phyloP scores from a whole-genome alignment of 1,140 invertebrate species.

The Ceratina japonica region DNA sequence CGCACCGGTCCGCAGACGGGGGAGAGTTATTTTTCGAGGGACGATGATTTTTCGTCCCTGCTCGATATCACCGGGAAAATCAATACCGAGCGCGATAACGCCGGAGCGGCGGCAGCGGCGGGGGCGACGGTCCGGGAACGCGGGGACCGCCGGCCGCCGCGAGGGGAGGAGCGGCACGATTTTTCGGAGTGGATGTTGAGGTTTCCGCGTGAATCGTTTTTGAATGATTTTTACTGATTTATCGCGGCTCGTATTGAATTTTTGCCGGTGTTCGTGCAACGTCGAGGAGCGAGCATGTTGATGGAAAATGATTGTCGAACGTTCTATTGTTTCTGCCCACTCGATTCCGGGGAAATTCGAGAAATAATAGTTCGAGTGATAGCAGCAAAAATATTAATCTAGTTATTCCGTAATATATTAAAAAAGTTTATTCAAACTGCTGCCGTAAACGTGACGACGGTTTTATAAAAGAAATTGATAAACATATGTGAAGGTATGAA shows the following conservation, averaged over 20 bases:
- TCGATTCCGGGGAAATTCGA: too few species aligned
- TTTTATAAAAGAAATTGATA: too few species aligned
- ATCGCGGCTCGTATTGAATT: neutral
- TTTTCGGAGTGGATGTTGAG: neutral
- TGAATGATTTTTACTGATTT: slow-evolving; percentile 26
- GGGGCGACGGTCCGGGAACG: too few species aligned
- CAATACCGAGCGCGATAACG: slow-evolving; percentile 23
- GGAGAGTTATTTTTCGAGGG: slow-evolving; percentile 73
- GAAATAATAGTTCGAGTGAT: too few species aligned
- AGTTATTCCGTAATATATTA: too few species aligned
- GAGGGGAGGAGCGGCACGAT: neutral
- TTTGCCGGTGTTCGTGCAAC: neutral
- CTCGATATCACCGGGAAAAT: slow-evolving; percentile 41
- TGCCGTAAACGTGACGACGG: too few species aligned
- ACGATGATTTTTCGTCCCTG: slow-evolving; percentile 57
- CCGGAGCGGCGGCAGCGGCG: neutral
- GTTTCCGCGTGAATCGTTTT: slow-evolving; percentile 24
- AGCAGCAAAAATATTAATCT: too few species aligned
- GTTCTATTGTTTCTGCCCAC: neutral
- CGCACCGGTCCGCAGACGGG: slow-evolving; percentile 48
- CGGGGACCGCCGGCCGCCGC: neutral
- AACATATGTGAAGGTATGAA: too few species aligned
- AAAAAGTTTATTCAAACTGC: too few species aligned
- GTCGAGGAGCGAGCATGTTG: neutral
- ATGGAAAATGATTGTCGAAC: slow-evolving; percentile 6